A percentile compares a stretch with the other conserved stretches of the same genome.
These are phyloP conservation scores for Chloropsis hardwickii DNA, from an alignment of 2,113 vertebrate genomes.

Conservation along the genomic window DNA sequence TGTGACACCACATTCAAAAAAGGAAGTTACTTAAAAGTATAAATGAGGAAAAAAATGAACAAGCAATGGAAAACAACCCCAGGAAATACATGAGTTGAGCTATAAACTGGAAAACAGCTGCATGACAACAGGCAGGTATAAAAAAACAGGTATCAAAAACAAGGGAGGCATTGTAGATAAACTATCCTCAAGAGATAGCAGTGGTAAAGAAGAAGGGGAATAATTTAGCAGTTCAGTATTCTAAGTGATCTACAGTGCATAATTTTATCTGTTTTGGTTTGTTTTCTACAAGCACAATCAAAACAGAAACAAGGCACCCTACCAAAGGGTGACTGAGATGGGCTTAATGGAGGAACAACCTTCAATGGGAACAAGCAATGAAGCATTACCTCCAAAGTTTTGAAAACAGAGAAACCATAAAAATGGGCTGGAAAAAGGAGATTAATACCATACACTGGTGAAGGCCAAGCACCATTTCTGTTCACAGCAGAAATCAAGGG, in stretches of 20 bases:
- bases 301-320: not conserved
- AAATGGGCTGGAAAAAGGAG: not conserved
- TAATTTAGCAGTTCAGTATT: not conserved
- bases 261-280: not conserved
- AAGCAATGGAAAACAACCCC: not conserved
- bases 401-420: not conserved
- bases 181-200: not conserved
- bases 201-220: not conserved
- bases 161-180: not conserved
- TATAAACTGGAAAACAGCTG: not conserved
- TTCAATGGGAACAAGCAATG: not conserved
- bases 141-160: not conserved
- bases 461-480: not conserved
- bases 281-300: not conserved
- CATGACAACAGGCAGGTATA: not conserved
- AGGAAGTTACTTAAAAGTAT: not conserved
- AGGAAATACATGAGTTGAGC: not conserved
- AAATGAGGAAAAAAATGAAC: not conserved
- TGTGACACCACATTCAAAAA: not conserved
- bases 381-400: not conserved
- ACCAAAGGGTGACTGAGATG: not conserved
- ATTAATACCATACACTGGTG: fast-evolving
- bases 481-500: not conserved
- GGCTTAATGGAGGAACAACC: not conserved
- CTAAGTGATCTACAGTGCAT: not conserved